Percentiles rank a stretch among this genome's conserved stretches.
Evolutionary conservation across 2,797 vertebrate genomes (phyloP).

Genomic region (Esox masquinongy): DNA sequence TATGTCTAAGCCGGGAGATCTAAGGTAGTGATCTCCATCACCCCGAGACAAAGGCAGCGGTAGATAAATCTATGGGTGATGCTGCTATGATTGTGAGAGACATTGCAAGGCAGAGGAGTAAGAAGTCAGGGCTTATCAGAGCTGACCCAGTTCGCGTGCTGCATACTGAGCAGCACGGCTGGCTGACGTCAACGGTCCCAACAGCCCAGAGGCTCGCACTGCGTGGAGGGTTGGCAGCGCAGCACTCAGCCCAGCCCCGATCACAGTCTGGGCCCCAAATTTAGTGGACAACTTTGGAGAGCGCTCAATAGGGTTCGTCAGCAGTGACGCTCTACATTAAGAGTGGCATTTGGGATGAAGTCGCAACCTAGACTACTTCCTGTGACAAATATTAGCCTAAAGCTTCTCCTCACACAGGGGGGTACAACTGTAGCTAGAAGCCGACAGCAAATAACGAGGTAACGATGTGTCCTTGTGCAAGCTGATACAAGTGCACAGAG

Average conservation of each 20-base stretch:
- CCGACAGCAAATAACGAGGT: neutral
- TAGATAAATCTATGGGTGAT: no score
- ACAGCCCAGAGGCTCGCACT: slow-evolving; percentile 13
- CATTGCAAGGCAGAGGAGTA: slow-evolving; percentile 42
- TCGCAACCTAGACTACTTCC: neutral
- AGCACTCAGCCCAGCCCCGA: slow-evolving; percentile 32
- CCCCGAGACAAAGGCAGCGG: slow-evolving; percentile 23
- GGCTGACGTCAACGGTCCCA: slow-evolving; percentile 78
- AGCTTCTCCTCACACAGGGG: neutral
- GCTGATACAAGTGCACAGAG: neutral
- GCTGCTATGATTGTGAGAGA: slow-evolving; percentile 14
- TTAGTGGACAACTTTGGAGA: neutral
- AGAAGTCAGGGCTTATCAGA: slow-evolving; percentile 64
- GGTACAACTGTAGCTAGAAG: neutral
- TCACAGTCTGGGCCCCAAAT: neutral
- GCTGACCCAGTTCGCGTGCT: slow-evolving; percentile 82
- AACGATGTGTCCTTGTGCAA: neutral
- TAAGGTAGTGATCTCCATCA: slow-evolving; percentile 17
- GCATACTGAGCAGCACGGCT: slow-evolving; percentile 75
- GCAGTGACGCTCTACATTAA: neutral
- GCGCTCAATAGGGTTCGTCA: neutral
- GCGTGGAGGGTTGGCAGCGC: neutral
- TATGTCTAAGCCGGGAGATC: neutral
- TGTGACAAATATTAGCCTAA: neutral
- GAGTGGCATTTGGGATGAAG: neutral